These are phyloP conservation scores for Tholera decimalis DNA, from an alignment of 2,888 invertebrate genomes.

Conservation along the genomic window DNA sequence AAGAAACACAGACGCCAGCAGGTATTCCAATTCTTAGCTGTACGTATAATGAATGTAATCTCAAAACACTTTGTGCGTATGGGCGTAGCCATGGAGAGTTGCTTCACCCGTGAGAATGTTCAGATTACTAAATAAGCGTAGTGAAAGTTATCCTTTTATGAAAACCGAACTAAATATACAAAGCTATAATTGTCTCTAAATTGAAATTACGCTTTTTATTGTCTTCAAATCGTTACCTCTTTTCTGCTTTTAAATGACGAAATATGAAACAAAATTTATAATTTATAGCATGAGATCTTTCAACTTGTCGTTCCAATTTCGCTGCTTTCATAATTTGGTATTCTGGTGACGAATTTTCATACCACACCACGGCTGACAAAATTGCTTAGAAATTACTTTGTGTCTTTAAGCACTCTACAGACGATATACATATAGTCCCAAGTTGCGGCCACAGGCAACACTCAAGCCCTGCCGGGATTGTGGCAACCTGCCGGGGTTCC, in stretches of 20 bases:
- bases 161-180: not conserved
- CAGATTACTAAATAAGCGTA: not conserved
- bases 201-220: not conserved
- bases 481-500: no score
- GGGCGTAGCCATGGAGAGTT: not conserved
- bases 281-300: constrained; percentile 1
- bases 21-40: no score
- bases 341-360: constrained; percentile 44
- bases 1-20: no score
- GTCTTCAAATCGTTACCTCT: not conserved
- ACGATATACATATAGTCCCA: not conserved
- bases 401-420: constrained; percentile 3
- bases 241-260: not conserved
- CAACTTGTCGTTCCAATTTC: constrained; percentile 42
- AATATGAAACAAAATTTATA: constrained; percentile 8
- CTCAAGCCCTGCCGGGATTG: no score
- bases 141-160: not conserved
- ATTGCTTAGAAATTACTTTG: constrained; percentile 35
- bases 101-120: not conserved
- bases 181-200: not conserved
- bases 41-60: no score
- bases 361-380: constrained; percentile 21
- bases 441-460: not conserved
- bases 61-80: no score
- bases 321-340: constrained; percentile 20